These are phyloP conservation scores for Epinephelus moara DNA, from an alignment of 2,113 vertebrate species.

Conservation along the genomic window DNA sequence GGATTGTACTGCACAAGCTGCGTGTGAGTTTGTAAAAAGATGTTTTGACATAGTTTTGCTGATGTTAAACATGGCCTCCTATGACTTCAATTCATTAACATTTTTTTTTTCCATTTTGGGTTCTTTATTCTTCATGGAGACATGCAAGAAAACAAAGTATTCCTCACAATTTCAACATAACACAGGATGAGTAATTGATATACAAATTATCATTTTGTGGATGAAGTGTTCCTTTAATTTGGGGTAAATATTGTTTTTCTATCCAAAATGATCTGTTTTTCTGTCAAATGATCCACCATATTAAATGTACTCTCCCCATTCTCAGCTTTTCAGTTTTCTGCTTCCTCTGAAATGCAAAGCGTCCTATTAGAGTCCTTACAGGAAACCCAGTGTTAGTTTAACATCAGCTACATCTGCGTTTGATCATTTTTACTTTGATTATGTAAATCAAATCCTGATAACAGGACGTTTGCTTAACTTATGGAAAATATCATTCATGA, in stretches of 20 bases:
- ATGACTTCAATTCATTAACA: too few species aligned
- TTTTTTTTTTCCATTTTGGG: too few species aligned
- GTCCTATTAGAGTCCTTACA: not conserved
- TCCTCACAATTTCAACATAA: too few species aligned
- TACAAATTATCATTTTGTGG: too few species aligned
- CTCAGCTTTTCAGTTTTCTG: not conserved
- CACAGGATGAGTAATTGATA: too few species aligned
- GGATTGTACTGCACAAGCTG: too few species aligned
- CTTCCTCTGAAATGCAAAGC: not conserved
- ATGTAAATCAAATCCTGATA: constrained; percentile 6
- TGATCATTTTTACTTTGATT: constrained; percentile 17
- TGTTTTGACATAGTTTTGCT: too few species aligned
- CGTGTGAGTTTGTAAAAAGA: too few species aligned
- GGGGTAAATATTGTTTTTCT: not conserved
- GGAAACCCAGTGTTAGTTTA: constrained; percentile 18
- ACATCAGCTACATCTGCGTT: not conserved
- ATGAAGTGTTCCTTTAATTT: not conserved
- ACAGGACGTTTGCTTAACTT: constrained; percentile 3
- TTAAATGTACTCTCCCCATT: not conserved
- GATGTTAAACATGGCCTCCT: too few species aligned
- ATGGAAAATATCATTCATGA: constrained; percentile 5
- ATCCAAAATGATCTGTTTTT: not conserved
- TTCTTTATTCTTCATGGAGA: too few species aligned
- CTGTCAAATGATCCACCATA: not conserved
- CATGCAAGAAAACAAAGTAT: too few species aligned